phyloP scores from a whole-genome alignment of 2,113 vertebrate species.

The Arenaria interpres region DNA sequence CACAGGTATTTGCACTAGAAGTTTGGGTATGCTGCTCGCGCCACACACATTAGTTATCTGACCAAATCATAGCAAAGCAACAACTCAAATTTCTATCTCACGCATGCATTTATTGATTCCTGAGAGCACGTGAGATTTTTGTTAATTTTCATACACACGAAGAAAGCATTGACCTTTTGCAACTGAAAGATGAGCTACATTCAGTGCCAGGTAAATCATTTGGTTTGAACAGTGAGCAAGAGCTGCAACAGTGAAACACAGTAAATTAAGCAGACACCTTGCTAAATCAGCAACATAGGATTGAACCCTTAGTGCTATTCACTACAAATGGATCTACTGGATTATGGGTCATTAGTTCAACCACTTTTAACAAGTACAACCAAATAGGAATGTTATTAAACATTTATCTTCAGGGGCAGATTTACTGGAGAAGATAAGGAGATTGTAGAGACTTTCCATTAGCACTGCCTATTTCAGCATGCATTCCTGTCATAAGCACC shows the following conservation, averaged over 20 bases:
- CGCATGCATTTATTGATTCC: not conserved
- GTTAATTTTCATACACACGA: not conserved
- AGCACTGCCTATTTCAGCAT: not conserved
- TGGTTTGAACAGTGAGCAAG: not conserved
- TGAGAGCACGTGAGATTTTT: not conserved
- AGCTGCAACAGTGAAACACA: not conserved
- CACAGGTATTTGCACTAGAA: not conserved
- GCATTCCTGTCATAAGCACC: slow-evolving; percentile 40
- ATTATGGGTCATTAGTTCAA: slow-evolving; percentile 44
- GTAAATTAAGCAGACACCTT: not conserved
- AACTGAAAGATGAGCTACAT: not conserved
- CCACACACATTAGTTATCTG: not conserved
- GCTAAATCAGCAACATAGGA: not conserved
- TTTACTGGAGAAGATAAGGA: slow-evolving; percentile 42
- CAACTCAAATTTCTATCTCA: not conserved
- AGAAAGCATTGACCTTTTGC: not conserved
- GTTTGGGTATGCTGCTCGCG: not conserved
- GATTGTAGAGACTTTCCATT: not conserved
- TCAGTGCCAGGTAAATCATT: not conserved
- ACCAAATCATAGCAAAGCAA: not conserved
- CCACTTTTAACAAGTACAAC: not conserved
- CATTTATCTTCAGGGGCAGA: slow-evolving; percentile 2
- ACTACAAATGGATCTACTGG: not conserved
- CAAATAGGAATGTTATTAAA: slow-evolving; percentile 45
- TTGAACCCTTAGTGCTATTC: not conserved